Evolutionary conservation across 2,888 invertebrate species (phyloP).

Genomic region (Eurois occulta): DNA sequence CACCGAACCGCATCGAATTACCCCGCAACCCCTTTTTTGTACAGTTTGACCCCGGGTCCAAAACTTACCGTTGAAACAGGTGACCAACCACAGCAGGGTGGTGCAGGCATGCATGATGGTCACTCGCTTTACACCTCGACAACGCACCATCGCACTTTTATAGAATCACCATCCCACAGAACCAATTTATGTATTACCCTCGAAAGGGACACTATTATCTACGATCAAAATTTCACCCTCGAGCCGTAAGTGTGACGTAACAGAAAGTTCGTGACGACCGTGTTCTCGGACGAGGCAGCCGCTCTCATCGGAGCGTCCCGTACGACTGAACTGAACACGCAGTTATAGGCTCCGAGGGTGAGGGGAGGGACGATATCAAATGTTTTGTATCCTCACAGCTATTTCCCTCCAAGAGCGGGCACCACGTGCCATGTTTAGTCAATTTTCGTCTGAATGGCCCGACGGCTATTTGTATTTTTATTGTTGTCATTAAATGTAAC

Average conservation of each 20-base stretch:
- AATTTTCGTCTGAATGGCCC: conserved; percentile 83
- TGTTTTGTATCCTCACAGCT: conserved; percentile 85
- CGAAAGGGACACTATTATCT: conserved; percentile 72
- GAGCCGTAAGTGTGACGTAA: conserved; percentile 84
- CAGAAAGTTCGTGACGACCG: conserved; percentile 75
- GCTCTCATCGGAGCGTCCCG: conserved; percentile 76
- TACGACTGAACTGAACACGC: conserved; percentile 78
- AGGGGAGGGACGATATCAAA: conserved; percentile 81
- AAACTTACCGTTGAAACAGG: conserved; percentile 87
- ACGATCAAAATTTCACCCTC: conserved; percentile 79
- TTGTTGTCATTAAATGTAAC: conserved; percentile 83
- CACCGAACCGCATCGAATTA: conserved; percentile 78
- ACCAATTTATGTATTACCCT: conserved; percentile 73
- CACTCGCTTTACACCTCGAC: conserved; percentile 80
- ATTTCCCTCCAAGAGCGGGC: conserved; percentile 80
- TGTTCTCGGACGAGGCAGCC: conserved; percentile 70
- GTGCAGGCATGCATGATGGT: conserved; percentile 82
- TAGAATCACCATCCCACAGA: conserved; percentile 85
- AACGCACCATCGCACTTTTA: conserved; percentile 86
- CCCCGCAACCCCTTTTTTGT: conserved; percentile 71
- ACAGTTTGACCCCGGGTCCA: conserved; percentile 74
- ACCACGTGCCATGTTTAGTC: conserved; percentile 87
- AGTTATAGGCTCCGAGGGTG: conserved; percentile 75
- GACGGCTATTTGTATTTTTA: conserved; percentile 83
- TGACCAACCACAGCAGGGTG: conserved; percentile 83